Base-by-base conservation (phyloP, 1,140 invertebrate genomes). In the Melitaea cinxia region DNA sequence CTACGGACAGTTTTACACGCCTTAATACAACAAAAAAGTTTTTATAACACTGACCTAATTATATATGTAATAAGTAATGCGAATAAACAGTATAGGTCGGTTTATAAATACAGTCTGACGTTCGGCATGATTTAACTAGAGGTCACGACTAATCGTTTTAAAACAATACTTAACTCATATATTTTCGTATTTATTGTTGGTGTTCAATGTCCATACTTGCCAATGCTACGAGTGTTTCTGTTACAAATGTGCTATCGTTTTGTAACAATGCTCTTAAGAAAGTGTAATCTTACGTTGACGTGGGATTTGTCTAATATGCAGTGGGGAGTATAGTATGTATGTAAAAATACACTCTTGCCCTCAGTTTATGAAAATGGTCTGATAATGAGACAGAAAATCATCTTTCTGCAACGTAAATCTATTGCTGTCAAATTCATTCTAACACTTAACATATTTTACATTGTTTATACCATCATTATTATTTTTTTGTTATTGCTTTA, bases 121-220 rank as follows among this genome's bases (percentile, higher is more conserved):
- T 42, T 76, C 78, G 75, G 82, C 80, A 85, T 85, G 82, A 75
- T 65, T 74, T 72, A 68, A 80, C 67, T 72, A 79, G 70, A 78
- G 72, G 72, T 70, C 68, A 76, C 57, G 64, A 84, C 79, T 85
- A 89, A 86, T 87, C 56, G 61, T 60, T 60, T 67, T 56, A 61
- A 12, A 9, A 30, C 33, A 53, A 60, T 30, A 47, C 15, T 58
- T 47, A 58, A 50, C 59, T 50, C 23, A 58, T 69, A 30, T 30
- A 12, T 47, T 78, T 80, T 59, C 68, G 75, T 75, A 75, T 71
- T 79, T 81, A 86, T 82, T 88, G 83, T 88, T 86, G 88, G 85
- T 88, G 83, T 88, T 85, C 82, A 82, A 85, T 87, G 85, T 90
- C 80, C 83, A 66, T 70, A 65, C 65, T 62, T 63, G 58, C 35